Conservation (phyloP, 2,797 vertebrate genomes). For the Eutrigla gurnardus region DNA sequence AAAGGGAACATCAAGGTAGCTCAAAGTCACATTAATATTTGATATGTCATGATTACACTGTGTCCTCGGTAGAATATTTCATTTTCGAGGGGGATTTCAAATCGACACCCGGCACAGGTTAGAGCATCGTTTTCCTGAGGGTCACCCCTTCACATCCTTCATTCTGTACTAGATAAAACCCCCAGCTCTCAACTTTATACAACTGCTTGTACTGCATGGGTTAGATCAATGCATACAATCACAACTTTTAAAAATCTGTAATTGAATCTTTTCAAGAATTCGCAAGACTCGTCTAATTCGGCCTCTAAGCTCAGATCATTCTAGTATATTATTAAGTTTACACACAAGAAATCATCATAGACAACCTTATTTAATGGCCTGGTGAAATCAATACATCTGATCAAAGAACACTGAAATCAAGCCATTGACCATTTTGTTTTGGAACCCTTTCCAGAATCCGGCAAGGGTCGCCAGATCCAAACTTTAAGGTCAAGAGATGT, state of each 20-base stretch:
- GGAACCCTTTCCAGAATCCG: background rate
- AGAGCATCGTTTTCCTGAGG: constrained; percentile 18
- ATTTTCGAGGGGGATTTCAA: constrained; percentile 43
- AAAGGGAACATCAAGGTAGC: constrained; percentile 42
- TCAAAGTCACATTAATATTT: constrained; percentile 71
- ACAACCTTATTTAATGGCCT: background rate
- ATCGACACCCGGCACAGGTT: constrained; percentile 14
- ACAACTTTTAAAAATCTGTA: background rate
- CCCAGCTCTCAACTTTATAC: no score
- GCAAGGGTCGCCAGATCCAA: background rate
- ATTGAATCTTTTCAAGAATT: background rate
- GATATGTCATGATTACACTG: constrained; percentile 48
- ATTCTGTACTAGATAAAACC: background rate
- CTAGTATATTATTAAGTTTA: background rate
- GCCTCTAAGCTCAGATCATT: background rate
- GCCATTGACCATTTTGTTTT: background rate
- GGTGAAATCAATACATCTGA: background rate
- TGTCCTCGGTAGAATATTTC: constrained; percentile 43
- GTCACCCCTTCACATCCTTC: background rate
- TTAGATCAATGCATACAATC: background rate
- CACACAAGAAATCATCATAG: background rate
- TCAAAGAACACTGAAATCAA: background rate
- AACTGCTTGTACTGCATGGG: background rate
- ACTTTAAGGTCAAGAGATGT: background rate
- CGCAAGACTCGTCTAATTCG: background rate